These are phyloP conservation scores for Petrophora chlorosata DNA, from an alignment of 2,888 invertebrate species.

Conservation along the genomic window DNA sequence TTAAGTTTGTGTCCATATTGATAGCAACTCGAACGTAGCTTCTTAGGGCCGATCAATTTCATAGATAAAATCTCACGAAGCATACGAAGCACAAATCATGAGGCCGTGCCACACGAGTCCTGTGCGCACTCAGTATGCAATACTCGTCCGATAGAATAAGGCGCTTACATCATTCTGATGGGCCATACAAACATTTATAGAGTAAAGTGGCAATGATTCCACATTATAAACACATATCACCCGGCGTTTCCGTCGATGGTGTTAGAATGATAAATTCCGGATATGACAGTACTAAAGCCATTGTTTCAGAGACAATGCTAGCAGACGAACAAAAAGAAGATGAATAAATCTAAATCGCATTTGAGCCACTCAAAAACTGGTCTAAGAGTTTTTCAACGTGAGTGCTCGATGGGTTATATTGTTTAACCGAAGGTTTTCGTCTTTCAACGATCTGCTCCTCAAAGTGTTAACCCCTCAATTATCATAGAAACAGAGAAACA, in stretches of 20 bases:
- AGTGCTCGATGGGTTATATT: too few relatives aligned
- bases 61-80: neutral
- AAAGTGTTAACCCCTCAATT: too few relatives aligned
- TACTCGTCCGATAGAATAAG: constrained; percentile 41
- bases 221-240: constrained; percentile 80
- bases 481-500: too few relatives aligned
- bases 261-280: constrained; percentile 81
- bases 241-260: constrained; percentile 78
- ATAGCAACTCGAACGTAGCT: too few relatives aligned
- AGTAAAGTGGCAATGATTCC: constrained; percentile 74
- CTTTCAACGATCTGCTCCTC: too few relatives aligned
- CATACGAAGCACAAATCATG: constrained; percentile 15
- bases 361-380: constrained; percentile 59
- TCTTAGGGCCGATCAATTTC: neutral
- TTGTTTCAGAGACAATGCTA: constrained; percentile 79
- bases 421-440: too few relatives aligned
- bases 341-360: constrained; percentile 64
- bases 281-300: constrained; percentile 71
- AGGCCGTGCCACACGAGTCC: constrained; percentile 4
- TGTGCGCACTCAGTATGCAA: constrained; percentile 44
- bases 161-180: constrained; percentile 67
- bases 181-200: constrained; percentile 64
- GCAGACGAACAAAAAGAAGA: constrained; percentile 72
- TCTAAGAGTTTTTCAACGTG: constrained; percentile 53
- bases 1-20: too few relatives aligned